phyloP scores from a whole-genome alignment of 2,888 invertebrate genomes.

The Drosophila incognita region DNA sequence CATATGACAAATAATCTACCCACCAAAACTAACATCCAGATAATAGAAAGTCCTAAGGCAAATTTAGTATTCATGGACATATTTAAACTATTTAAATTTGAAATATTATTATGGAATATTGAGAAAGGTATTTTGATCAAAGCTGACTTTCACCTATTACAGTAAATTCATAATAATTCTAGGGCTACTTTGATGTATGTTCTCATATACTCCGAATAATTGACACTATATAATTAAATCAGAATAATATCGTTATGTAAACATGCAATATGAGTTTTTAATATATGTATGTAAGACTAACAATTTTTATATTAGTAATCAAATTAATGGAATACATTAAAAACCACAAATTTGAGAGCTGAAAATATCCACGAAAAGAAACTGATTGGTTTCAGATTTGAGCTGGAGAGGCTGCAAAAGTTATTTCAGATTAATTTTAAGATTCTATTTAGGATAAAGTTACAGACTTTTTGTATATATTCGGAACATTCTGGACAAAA shows the following conservation, averaged over 20 bases:
- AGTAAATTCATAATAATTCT: neutral
- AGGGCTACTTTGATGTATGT: neutral
- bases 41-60: neutral
- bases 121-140: neutral
- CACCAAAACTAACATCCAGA: neutral
- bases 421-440: neutral
- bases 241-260: neutral
- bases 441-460: neutral
- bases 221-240: neutral
- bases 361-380: neutral
- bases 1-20: neutral
- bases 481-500: neutral
- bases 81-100: neutral
- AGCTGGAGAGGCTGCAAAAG: neutral
- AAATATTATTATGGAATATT: neutral
- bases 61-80: neutral
- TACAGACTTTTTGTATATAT: neutral
- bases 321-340: neutral
- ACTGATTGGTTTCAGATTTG: neutral
- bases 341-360: neutral
- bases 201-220: neutral
- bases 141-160: neutral
- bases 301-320: neutral
- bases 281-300: neutral
- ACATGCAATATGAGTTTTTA: neutral